Evolutionary conservation across 2,888 invertebrate genomes (phyloP).

Genomic region (Ectemnius lituratus): DNA sequence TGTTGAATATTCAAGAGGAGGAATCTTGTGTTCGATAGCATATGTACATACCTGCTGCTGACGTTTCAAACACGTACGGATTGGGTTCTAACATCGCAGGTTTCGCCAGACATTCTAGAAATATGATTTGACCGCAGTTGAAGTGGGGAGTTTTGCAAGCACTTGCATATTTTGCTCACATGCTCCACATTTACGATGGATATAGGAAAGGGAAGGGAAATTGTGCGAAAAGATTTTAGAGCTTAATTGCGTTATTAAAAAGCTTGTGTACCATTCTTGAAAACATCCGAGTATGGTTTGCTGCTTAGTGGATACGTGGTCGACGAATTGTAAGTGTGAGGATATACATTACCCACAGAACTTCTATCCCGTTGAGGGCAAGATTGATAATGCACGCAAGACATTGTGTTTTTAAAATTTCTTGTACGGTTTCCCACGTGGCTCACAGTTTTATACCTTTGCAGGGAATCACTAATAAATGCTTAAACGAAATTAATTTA

Average conservation of each 20-base stretch:
- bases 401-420: constrained; percentile 28
- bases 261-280: constrained; percentile 29
- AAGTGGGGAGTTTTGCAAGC: no score
- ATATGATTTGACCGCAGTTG: neutral
- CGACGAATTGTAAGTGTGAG: constrained; percentile 26
- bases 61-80: neutral
- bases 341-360: constrained; percentile 31
- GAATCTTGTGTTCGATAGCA: neutral
- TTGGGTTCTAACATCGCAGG: neutral
- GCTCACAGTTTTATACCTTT: no score
- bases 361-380: constrained; percentile 28
- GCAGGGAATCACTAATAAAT: no score
- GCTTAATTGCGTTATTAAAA: no score
- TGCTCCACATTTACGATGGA: no score
- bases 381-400: constrained; percentile 47
- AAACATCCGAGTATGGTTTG: constrained; percentile 17
- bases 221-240: no score
- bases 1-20: no score
- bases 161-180: no score
- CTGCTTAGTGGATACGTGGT: constrained; percentile 17
- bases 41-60: neutral
- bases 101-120: neutral
- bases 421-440: neutral
- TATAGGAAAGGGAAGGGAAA: no score
- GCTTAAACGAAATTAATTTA: no score